Evolutionary conservation across 64 coral and sea anemone species (phyloP), one percentile per base, ranked within the genome.

Genomic region (Porites australiensis): DNA sequence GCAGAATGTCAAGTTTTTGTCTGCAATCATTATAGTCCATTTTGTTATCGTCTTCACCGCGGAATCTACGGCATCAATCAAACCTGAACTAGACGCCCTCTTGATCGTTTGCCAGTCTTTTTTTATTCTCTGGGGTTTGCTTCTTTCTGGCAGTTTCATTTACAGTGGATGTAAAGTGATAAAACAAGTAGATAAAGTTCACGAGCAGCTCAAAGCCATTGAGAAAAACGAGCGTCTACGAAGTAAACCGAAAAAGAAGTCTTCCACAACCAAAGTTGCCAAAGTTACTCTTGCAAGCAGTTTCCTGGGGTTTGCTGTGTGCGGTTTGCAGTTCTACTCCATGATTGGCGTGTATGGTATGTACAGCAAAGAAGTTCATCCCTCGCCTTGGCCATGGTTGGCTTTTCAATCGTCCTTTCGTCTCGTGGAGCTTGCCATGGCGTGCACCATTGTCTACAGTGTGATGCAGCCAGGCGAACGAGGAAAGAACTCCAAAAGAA

Each of bases 161-260:
- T 94, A 94, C 78, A 94, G 93, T 14, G 93, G 93, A 62, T 79
- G 87, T 2, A 89, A 89, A 53, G 55, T 94, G 19, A 65, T 94
- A 47, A 55, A 44, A 43, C 50, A 58, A 16, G 21, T 88, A 7
- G 50, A 44, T 4, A 45, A 89, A 15, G 71, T 79, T 50, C 86
- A 75, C 5, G 13, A 71, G 19, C 68, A 89, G 16, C 87, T 94
- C 18, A 77, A 64, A 9, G 23, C 55, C 8, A 46, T 78, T 22
- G 79, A 73, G 50, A 49, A 50, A 71, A 70, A 72, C 66, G 44
- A 9, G 11, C 21, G 52, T 10, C 37, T 73, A 27, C 50, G 19
- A 47, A 21, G 12, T 18, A 70, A 59, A 11, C 12, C 21, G 27
- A 70, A 58, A 64, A 10, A 49, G 18, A 72, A 74, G 57, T 60